Evolutionary conservation across 1,140 invertebrate species (phyloP).

Genomic region (Leptonema lineaticorne): DNA sequence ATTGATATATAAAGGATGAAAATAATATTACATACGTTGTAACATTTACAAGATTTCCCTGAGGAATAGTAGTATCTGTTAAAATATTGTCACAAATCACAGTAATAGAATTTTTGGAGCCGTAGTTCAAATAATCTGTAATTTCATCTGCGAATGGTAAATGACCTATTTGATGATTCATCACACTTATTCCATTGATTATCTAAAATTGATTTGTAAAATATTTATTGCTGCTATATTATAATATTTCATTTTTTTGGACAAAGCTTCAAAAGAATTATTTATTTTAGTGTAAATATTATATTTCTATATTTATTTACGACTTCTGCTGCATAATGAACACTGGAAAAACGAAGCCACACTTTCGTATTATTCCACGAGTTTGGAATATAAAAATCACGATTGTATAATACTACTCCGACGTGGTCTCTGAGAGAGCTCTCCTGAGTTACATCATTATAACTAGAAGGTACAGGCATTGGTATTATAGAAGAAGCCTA

Average conservation of each 20-base stretch:
- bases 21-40: slow-evolving; percentile 51
- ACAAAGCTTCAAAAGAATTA: too few relatives aligned
- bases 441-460: slow-evolving; percentile 91
- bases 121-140: slow-evolving; percentile 66
- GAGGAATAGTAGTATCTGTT: slow-evolving; percentile 76
- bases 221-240: too few relatives aligned
- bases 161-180: slow-evolving; percentile 91
- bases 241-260: too few relatives aligned
- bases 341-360: slow-evolving; percentile 84
- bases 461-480: slow-evolving; percentile 96
- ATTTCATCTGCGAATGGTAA: slow-evolving; percentile 91
- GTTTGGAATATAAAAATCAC: slow-evolving; percentile 73
- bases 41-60: slow-evolving; percentile 69
- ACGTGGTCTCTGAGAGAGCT: slow-evolving; percentile 82
- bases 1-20: background rate
- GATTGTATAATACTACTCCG: slow-evolving; percentile 91
- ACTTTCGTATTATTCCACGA: slow-evolving; percentile 71
- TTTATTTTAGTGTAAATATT: too few relatives aligned
- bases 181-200: slow-evolving; percentile 79
- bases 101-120: slow-evolving; percentile 77
- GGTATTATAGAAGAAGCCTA: slow-evolving; percentile 63
- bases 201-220: too few relatives aligned
- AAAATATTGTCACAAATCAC: slow-evolving; percentile 95
- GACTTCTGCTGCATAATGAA: slow-evolving; percentile 85
- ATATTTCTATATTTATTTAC: slow-evolving; percentile 54